These are phyloP conservation scores for Ephestia elutella DNA, from an alignment of 1,140 invertebrate species.

Conservation along the genomic window DNA sequence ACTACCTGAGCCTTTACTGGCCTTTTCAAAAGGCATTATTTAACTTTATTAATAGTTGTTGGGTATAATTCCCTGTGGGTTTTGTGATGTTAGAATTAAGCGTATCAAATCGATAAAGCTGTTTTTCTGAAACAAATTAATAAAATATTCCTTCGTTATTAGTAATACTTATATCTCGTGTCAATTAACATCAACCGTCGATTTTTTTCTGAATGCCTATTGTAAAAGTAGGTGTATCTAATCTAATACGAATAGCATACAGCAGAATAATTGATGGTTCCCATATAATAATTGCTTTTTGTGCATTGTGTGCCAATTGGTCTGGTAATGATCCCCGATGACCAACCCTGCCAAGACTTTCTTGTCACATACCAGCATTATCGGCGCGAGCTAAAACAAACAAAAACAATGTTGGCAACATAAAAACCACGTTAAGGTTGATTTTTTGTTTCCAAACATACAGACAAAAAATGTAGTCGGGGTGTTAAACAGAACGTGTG, in stretches of 20 bases:
- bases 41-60: constrained; percentile 2
- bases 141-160: neutral
- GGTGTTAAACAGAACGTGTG: constrained; percentile 46
- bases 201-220: neutral
- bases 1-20: neutral
- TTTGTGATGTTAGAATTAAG: neutral
- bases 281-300: neutral
- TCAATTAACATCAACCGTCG: neutral
- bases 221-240: too few relatives aligned
- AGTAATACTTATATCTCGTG: neutral
- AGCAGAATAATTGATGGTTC: neutral
- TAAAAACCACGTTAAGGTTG: constrained; percentile 52
- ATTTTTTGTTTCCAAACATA: constrained; percentile 44
- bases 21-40: neutral
- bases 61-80: constrained; percentile 1
- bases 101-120: neutral
- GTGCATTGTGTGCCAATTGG: too few relatives aligned
- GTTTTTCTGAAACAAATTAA: neutral
- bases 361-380: constrained; percentile 14
- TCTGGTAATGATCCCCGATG: neutral
- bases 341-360: neutral
- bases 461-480: constrained; percentile 36
- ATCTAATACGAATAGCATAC: too few relatives aligned
- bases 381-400: constrained; percentile 60
- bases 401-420: constrained; percentile 42